Percentiles rank a stretch among this genome's conserved stretches.
Conservation (phyloP, 2,888 invertebrate genomes). For the Lottia scabra region DNA sequence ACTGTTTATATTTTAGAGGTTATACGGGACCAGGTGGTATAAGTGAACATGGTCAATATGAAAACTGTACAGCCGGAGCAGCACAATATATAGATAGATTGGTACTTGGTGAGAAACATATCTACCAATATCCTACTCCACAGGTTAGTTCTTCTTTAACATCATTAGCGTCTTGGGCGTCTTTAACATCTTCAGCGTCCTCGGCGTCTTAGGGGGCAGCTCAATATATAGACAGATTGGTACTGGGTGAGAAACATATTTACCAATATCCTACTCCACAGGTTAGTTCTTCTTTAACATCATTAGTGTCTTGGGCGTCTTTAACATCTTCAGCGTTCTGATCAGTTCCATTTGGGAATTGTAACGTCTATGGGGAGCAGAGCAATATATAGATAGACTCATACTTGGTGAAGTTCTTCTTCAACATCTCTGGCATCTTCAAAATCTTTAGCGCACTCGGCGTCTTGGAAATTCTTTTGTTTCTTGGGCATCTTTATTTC, state of each 20-base stretch:
- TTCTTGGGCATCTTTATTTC: too few relatives aligned
- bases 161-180: too few relatives aligned
- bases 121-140: constrained; percentile 80
- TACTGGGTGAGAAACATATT: constrained; percentile 75
- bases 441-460: too few relatives aligned
- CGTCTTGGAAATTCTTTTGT: too few relatives aligned
- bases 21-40: constrained; percentile 93
- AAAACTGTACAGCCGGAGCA: constrained; percentile 88
- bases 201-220: constrained; percentile 76
- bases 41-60: constrained; percentile 71
- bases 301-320: too few relatives aligned
- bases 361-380: too few relatives aligned
- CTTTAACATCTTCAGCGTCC: too few relatives aligned
- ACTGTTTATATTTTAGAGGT: constrained; percentile 74
- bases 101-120: constrained; percentile 81
- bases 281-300: background rate
- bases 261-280: background rate
- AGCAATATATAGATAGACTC: too few relatives aligned
- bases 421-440: too few relatives aligned
- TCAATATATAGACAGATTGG: constrained; percentile 83
- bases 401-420: too few relatives aligned
- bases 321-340: too few relatives aligned
- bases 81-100: constrained; percentile 86
- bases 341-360: too few relatives aligned
- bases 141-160: constrained; percentile 39